These are phyloP conservation scores for Drosophila quasianomalipes DNA, from an alignment of 2,888 invertebrate genomes.

Conservation along the genomic window DNA sequence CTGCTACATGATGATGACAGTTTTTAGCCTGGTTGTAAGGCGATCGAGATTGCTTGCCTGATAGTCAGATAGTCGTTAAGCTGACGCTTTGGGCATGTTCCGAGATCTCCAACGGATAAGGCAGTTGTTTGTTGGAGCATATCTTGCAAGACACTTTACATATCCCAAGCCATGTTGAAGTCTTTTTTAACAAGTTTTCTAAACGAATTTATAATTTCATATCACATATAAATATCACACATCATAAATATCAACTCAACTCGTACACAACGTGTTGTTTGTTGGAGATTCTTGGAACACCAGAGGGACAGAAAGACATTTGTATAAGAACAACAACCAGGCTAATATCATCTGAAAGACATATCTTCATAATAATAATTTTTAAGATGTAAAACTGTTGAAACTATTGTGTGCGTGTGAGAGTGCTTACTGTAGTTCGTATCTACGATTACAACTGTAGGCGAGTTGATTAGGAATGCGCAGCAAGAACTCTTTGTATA, in stretches of 20 bases:
- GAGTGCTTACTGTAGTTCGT: conserved; percentile 31
- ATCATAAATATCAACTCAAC: not conserved
- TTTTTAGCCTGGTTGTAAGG: conserved; percentile 82
- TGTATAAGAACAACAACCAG: conserved; percentile 78
- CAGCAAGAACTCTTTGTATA: conserved; percentile 62
- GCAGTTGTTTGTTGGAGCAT: conserved; percentile 31
- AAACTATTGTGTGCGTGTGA: conserved; percentile 58
- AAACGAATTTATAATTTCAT: conserved; percentile 69
- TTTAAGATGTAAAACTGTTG: conserved; percentile 79
- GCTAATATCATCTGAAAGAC: conserved; percentile 86
- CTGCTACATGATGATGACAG: conserved; percentile 68
- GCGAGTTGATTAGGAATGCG: conserved; percentile 23
- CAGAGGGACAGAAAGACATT: conserved; percentile 16
- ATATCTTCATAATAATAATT: conserved; percentile 85
- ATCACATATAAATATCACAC: not conserved
- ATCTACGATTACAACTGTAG: conserved; percentile 15
- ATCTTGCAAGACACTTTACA: conserved; percentile 48
- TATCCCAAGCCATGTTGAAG: conserved; percentile 47
- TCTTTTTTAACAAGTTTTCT: conserved; percentile 33
- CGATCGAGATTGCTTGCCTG: conserved; percentile 75
- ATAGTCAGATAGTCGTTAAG: conserved; percentile 70
- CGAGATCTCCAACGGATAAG: conserved; percentile 23
- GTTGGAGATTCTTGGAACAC: conserved; percentile 27
- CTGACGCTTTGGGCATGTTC: conserved; percentile 7
- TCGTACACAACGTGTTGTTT: conserved; percentile 1